A percentile compares a stretch with the other conserved stretches of the same genome.
phyloP scores from a whole-genome alignment of 2,797 vertebrate genomes.

The Ctenochaetus hawaiiensis region DNA sequence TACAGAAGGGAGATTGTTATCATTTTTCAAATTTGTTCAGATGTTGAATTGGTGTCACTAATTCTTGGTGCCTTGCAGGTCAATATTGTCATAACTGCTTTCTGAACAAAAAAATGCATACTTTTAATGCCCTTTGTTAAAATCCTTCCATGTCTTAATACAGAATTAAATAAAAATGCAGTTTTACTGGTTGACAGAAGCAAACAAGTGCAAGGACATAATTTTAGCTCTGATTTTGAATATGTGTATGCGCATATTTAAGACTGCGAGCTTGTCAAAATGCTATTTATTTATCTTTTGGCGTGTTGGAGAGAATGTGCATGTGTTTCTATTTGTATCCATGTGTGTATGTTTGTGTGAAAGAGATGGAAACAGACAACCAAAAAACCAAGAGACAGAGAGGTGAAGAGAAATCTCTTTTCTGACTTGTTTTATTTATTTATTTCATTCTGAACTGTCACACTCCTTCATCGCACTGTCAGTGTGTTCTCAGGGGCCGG shows the following conservation, averaged over 20 bases:
- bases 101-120: too few relatives aligned
- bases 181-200: too few relatives aligned
- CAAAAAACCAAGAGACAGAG: conserved; percentile 41
- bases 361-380: conserved; percentile 40
- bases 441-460: conserved; percentile 51
- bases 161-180: too few relatives aligned
- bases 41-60: too few relatives aligned
- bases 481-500: conserved; percentile 41
- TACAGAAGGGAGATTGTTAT: too few relatives aligned
- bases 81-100: too few relatives aligned
- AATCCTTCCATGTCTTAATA: too few relatives aligned
- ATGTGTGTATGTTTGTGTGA: neutral
- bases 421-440: conserved; percentile 48
- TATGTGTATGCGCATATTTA: neutral
- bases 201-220: too few relatives aligned
- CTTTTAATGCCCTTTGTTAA: too few relatives aligned
- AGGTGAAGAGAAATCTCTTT: conserved; percentile 51
- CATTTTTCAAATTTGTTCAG: too few relatives aligned
- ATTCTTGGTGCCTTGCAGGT: too few relatives aligned
- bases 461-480: conserved; percentile 53
- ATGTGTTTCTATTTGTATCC: conserved; percentile 11
- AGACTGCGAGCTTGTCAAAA: neutral
- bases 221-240: too few relatives aligned
- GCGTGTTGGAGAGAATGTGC: neutral
- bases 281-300: neutral